Evolutionary conservation across 2,888 invertebrate genomes (phyloP), one percentile per base, ranked within the genome.

Genomic region (Fragum fragum): DNA sequence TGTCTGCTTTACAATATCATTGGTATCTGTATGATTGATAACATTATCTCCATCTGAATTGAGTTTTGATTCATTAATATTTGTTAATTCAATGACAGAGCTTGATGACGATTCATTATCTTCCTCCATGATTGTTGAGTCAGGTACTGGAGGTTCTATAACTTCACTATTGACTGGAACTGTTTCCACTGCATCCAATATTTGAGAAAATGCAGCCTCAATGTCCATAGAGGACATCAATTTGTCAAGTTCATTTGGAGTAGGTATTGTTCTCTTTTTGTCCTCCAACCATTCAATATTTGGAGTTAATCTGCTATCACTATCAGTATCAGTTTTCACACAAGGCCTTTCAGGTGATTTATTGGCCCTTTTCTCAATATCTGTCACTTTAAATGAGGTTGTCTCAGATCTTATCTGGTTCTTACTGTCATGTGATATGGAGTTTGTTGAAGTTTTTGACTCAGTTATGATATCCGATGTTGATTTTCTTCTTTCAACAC

Each of bases 201-300:
- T 86, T 69, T 89, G 86, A 3, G 88, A 86, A 68, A 89, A 89
- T 14, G 88, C 88, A 21, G 86, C 83, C 73, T 89, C 89, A 55
- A 89, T 88, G 78, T 88, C 88, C 76, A 88, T 79, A 11, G 86
- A 84, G 26, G 88, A 87, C 57, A 82, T 79, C 42, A 88, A 73
- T 18, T 86, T 80, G 42, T 82, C 83, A 21, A 81, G 59, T 63
- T 85, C 87, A 61, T 79, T 83, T 1, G 82, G 83, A n/a, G 83
- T 74, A 32, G 87, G 81, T 66, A 80, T 69, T 21, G 87, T 86
- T 61, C 87, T 81, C 57, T 81, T 83, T 70, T 88, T 89, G 36
- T 86, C 79, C 61, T 88, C 88, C 28, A 88, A 59, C 88, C 87
- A 87, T n/a, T 68, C 77, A 53, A 83, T 71, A 53, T 71, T 79